Base-by-base conservation (phyloP, 2,888 invertebrate genomes). In the Camponotus fellah region DNA sequence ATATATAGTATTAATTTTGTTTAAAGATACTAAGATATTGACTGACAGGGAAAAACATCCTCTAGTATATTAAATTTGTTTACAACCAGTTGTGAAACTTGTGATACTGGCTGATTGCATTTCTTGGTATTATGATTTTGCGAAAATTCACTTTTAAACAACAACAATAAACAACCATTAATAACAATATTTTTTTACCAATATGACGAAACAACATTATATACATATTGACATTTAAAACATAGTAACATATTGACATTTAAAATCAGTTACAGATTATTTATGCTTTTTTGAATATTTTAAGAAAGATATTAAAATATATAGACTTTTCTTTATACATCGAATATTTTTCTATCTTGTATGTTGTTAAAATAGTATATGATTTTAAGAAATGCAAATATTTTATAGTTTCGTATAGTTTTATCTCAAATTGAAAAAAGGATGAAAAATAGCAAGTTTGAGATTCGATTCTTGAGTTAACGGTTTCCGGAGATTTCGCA, bases 121-220 rank as follows among this genome's bases (percentile, higher is more conserved):
- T 12, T 65, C 37, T 34, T 9, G 0, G 5, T 46, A 17, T 46
- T 62, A 46, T 5, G 46, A 46, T 76, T 64, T 17, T 34, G 12
- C 37, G 14, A 21, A 75, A 34, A 40, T 64, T 3, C 49, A 12
- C n/a, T 56, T 26, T 66, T 37, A 40, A 58, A 40, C 64, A 32
- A 2, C 26, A 43, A 21, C 40, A 65, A 46, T 34, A 53, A 65
- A n/a, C 40, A 21, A 8, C 17, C 14, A 26, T n/a, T 4, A 37
- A 60, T 46, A 69, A 60, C 26, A 60, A 71, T 9, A 26, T 80
- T 80, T 34, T 71, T 71, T 60, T 71, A 37, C 46, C 21, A 60
- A 69, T 40, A 26, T 3, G n/a, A 21, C 14, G 8, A 9, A 32
- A 26, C 2, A 14, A 34, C 8, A 12, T n/a, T 1, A 0, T 65